phyloP scores from a whole-genome alignment of 2,113 vertebrate species.

The Pantherophis guttatus region DNA sequence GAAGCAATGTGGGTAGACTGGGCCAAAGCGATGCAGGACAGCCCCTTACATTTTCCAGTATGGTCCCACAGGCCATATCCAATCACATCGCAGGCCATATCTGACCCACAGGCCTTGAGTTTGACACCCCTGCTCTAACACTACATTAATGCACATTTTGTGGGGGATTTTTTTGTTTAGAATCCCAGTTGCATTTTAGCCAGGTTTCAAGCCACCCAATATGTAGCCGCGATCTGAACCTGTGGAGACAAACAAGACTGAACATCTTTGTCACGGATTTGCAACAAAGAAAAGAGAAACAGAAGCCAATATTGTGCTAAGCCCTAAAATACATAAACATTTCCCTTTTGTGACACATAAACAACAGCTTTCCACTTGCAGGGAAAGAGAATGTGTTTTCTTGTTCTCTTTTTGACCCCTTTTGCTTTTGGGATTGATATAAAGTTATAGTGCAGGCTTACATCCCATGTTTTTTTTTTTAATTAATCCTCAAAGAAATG shows the following conservation, averaged over 20 bases:
- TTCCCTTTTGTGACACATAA: neutral
- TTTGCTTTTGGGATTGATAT: neutral
- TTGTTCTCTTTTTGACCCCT: neutral
- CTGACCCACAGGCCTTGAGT: too few relatives aligned
- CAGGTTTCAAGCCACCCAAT: neutral
- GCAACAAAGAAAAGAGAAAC: neutral
- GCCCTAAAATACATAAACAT: neutral
- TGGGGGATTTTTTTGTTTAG: neutral
- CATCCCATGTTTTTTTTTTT: neutral
- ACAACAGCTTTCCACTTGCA: neutral
- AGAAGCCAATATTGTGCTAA: neutral
- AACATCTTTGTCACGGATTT: neutral
- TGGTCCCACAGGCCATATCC: too few relatives aligned
- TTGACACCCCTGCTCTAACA: too few relatives aligned
- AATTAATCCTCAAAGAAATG: constrained; percentile 7
- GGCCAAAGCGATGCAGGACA: too few relatives aligned
- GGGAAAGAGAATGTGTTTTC: neutral
- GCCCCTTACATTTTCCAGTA: too few relatives aligned
- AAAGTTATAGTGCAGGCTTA: neutral
- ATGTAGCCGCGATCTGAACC: too few relatives aligned
- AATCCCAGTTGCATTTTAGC: neutral
- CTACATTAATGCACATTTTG: neutral
- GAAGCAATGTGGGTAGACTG: too few relatives aligned
- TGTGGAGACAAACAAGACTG: neutral
- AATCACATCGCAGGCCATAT: too few relatives aligned